Conservation (phyloP, 2,113 vertebrate genomes). For the Stigmatopora nigra region DNA sequence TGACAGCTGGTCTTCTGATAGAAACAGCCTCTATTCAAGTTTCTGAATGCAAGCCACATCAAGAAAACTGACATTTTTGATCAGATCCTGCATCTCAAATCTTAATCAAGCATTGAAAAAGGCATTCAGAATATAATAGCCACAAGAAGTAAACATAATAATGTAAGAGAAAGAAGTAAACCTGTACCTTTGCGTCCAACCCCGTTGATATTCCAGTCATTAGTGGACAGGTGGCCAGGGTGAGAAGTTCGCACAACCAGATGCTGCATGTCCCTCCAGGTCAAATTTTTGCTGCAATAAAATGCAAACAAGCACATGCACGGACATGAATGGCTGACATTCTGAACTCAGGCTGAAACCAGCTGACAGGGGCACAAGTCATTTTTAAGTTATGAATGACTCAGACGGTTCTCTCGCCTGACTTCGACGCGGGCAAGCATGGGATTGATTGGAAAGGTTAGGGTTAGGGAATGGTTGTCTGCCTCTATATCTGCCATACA, state of each 20-base stretch:
- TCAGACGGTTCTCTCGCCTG: too few species aligned
- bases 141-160: background rate
- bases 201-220: conserved; percentile 90
- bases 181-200: conserved; percentile 88
- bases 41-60: background rate
- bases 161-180: conserved; percentile 10
- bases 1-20: conserved; percentile 28
- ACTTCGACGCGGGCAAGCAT: too few species aligned
- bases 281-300: conserved; percentile 82
- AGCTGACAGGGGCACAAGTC: background rate
- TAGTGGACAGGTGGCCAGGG: conserved; percentile 84
- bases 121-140: conserved; percentile 8
- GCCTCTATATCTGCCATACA: too few species aligned
- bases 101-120: conserved; percentile 1
- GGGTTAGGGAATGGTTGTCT: too few species aligned
- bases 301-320: conserved; percentile 13
- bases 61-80: background rate
- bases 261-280: conserved; percentile 98
- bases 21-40: conserved; percentile 1
- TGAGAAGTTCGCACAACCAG: conserved; percentile 90
- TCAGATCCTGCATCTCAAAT: background rate
- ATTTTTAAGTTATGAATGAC: background rate
- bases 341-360: background rate
- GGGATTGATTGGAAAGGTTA: too few species aligned
- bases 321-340: conserved; percentile 7